A percentile compares a stretch with the other conserved stretches of the same genome.
Evolutionary conservation across 2,888 invertebrate species (phyloP).

Genomic region (Rotaria magnacalcarata): DNA sequence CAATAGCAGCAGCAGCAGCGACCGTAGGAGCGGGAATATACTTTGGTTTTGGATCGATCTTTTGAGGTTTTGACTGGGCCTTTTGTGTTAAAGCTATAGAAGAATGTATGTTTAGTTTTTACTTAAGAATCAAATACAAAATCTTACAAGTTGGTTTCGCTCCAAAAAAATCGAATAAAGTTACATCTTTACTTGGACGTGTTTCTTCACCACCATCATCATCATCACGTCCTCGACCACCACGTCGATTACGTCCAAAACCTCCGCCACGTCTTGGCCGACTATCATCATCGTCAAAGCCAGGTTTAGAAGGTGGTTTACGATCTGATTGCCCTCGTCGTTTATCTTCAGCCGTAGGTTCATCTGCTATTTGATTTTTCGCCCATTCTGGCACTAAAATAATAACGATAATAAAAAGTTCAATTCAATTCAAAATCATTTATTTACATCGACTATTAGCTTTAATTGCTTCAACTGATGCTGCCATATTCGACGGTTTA

Average conservation of each 20-base stretch:
- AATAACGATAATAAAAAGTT: neutral
- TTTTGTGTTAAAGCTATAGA: neutral
- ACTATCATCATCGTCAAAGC: neutral
- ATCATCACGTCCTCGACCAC: constrained; percentile 1
- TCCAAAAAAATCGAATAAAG: neutral
- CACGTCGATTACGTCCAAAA: constrained; percentile 18
- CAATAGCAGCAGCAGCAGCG: too few species aligned
- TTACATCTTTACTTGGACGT: constrained; percentile 6
- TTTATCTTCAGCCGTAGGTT: neutral
- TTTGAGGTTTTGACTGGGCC: neutral
- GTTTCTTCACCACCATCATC: constrained; percentile 8
- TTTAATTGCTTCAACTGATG: neutral
- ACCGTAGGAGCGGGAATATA: neutral
- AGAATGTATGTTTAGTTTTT: neutral
- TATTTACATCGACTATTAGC: neutral
- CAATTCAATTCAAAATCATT: neutral
- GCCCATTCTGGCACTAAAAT: constrained; percentile 28
- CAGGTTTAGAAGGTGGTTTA: neutral
- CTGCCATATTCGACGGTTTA: neutral
- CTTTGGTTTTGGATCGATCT: neutral
- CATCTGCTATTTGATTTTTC: neutral
- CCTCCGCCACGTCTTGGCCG: neutral
- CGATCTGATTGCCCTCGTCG: neutral
- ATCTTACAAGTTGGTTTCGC: neutral
- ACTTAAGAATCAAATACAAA: neutral